Percentiles rank a stretch among this genome's conserved stretches.
phyloP scores from a whole-genome alignment of 2,888 invertebrate genomes.

The Ophraella communa region DNA sequence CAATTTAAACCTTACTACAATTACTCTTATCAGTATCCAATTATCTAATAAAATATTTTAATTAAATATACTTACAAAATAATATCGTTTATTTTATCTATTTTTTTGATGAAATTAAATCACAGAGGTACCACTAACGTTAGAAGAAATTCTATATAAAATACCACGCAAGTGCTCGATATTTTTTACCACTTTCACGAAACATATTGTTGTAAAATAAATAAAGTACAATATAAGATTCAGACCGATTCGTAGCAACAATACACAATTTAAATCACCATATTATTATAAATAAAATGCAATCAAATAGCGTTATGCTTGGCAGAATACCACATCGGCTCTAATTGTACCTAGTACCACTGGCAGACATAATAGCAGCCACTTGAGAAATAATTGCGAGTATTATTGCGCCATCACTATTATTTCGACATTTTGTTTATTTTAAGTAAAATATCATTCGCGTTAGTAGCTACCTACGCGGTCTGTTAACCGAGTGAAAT shows the following conservation, averaged over 20 bases:
- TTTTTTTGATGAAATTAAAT: neutral
- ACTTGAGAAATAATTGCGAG: neutral
- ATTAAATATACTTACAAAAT: neutral
- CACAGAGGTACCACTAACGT: neutral
- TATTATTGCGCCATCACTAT: neutral
- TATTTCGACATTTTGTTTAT: neutral
- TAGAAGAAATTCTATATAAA: neutral
- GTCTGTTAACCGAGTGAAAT: neutral
- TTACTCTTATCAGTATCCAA: too few relatives aligned
- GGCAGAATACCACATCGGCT: neutral
- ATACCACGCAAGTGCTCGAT: neutral
- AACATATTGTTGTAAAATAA: slow-evolving; percentile 7
- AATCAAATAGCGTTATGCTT: slow-evolving; percentile 1
- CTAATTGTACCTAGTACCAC: too few relatives aligned
- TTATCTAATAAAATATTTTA: too few relatives aligned
- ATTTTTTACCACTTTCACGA: slow-evolving; percentile 7
- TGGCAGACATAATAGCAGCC: neutral
- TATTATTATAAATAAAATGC: neutral
- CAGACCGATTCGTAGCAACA: neutral
- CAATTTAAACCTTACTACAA: too few relatives aligned
- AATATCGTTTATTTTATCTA: neutral
- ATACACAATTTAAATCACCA: too few relatives aligned
- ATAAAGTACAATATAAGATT: neutral
- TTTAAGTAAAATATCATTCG: too few relatives aligned
- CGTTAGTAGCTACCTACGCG: neutral